Evolutionary conservation across 1,140 invertebrate genomes (phyloP), one percentile per base, ranked within the genome.

Genomic region (Tetramorium alpestre): DNA sequence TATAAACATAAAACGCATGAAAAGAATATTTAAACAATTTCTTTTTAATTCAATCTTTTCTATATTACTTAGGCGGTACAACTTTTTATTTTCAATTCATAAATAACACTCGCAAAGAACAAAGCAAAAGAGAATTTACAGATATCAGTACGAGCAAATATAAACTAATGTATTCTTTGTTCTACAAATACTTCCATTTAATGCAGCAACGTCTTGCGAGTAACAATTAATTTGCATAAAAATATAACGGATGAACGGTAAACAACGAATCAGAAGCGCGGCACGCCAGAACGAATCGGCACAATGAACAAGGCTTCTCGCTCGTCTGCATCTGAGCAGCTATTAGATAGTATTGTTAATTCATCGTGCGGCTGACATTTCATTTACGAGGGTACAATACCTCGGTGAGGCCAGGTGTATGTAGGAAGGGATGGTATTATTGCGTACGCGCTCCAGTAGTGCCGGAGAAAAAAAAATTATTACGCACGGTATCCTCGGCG

Each of bases 271-370:
- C n/a, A 25, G 51, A 64, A 38, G 38, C 51, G n/a, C 18, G 13
- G 16, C 77, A 85, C 62, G 84, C 76, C 54, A 73, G 85, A 91
- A 86, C 69, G 87, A 87, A 76, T 86, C 82, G 78, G 76, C 84
- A 93, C 92, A 93, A 94, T 93, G 85, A 85, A 80, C 78, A 49
- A 33, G 44, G 78, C 60, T 22, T 70, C 77, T 87, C 75, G 88
- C 72, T 91, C 81, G 87, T 92, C 91, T 92, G 90, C 84, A 80
- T 90, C 90, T 91, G 90, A 94, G 78, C 87, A 92, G 87, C 89
- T 90, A 93, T 94, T 93, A 93, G 93, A 94, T 94, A 93, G 93
- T 93, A 94, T 93, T 94, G 93, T 94, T 94, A 94, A 94, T 94
- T 94, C 91, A 92, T 93, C 90, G 92, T 93, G 93, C 84, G 88